Percentiles rank a stretch among this genome's conserved stretches.
These are phyloP conservation scores for Bradypodion ventrale DNA, from an alignment of 2,797 vertebrate genomes.

Conservation along the genomic window DNA sequence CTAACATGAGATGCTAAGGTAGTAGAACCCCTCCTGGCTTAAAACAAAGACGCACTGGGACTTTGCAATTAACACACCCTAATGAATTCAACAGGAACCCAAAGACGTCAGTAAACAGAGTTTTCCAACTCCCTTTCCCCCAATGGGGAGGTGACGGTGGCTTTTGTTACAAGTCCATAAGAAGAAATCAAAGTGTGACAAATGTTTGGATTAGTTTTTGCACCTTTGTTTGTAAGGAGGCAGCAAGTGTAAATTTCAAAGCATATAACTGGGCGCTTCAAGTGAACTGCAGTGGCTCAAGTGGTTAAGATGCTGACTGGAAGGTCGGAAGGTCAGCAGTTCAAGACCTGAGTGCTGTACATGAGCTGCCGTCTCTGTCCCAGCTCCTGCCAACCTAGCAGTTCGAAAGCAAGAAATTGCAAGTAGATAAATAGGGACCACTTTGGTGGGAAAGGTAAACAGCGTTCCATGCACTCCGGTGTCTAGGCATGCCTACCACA, in stretches of 20 bases:
- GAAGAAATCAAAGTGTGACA: neutral
- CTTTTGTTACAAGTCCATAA: conserved; percentile 1
- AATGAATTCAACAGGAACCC: conserved; percentile 53
- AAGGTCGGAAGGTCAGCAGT: too few species aligned
- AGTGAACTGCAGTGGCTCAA: too few species aligned
- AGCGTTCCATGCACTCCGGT: too few species aligned
- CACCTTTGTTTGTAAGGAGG: fast-evolving
- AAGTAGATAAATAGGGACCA: too few species aligned
- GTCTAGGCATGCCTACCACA: too few species aligned
- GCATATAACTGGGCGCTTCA: neutral
- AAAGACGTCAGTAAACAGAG: conserved; percentile 35
- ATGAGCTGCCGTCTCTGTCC: too few species aligned
- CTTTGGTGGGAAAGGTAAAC: too few species aligned
- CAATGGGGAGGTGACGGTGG: neutral
- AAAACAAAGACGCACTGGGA: neutral
- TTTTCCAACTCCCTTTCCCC: neutral
- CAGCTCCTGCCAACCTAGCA: too few species aligned
- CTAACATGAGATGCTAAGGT: neutral
- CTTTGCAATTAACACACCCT: conserved; percentile 30
- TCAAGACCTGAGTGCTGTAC: too few species aligned
- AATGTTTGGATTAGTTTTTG: neutral
- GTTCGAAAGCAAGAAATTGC: too few species aligned
- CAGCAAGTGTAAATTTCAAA: neutral
- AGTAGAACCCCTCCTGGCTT: neutral
- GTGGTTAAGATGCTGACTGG: too few species aligned